Percentiles rank a stretch among this genome's conserved stretches.
phyloP scores from a whole-genome alignment of 2,113 vertebrate genomes.

The Atrichornis clamosus region DNA sequence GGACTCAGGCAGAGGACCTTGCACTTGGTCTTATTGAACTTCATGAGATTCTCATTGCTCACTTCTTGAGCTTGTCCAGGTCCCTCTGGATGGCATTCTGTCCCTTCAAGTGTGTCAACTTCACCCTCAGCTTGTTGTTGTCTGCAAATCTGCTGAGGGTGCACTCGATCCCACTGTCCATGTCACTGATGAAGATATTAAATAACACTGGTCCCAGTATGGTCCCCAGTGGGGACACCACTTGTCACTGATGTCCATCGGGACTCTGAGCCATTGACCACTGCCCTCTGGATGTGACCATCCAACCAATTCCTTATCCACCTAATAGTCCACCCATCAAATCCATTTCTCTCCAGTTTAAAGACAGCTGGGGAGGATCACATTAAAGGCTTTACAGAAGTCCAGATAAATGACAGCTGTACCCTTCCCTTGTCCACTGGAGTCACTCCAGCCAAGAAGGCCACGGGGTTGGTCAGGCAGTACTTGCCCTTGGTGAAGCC shows the following conservation, averaged over 20 bases:
- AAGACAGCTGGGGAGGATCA: neutral
- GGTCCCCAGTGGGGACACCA: neutral
- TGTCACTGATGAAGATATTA: neutral
- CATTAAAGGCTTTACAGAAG: neutral
- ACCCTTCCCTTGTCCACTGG: neutral
- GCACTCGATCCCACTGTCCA: neutral
- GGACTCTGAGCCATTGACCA: neutral
- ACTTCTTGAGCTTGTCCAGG: neutral
- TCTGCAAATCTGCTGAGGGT: neutral
- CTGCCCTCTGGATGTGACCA: neutral
- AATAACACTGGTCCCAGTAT: neutral
- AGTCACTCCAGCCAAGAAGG: neutral
- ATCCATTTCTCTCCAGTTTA: neutral
- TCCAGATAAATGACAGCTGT: neutral
- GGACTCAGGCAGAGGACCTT: neutral
- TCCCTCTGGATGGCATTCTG: neutral
- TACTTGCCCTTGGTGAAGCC: neutral
- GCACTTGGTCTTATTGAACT: neutral
- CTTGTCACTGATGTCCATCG: neutral
- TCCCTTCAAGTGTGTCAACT: neutral
- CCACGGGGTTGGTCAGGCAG: neutral
- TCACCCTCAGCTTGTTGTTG: neutral
- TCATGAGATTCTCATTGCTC: neutral
- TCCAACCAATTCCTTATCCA: neutral
- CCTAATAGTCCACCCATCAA: neutral